These are phyloP conservation scores for Bombus pyrosoma DNA, from an alignment of 1,140 invertebrate species.

Conservation along the genomic window DNA sequence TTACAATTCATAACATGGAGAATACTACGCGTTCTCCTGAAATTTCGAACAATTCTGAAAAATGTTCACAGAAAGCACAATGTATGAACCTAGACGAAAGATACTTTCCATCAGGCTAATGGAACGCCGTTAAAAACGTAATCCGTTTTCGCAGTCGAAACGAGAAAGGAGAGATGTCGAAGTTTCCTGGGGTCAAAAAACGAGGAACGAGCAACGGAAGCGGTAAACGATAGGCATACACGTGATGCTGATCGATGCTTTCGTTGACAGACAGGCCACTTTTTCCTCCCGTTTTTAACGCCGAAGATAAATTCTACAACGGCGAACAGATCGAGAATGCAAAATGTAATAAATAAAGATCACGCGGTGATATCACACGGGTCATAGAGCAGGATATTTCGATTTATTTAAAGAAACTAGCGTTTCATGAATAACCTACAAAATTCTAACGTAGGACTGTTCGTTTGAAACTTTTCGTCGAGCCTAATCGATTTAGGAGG, in stretches of 20 bases:
- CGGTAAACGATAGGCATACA: constrained; percentile 27
- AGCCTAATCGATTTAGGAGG: background rate
- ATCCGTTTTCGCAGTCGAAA: constrained; percentile 20
- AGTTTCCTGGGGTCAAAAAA: background rate
- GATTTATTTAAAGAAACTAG: background rate
- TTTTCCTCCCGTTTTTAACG: background rate
- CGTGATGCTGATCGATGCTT: constrained; percentile 34
- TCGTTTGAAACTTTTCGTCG: background rate
- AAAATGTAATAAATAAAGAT: constrained; percentile 15
- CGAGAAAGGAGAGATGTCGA: constrained; percentile 8
- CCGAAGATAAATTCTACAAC: background rate
- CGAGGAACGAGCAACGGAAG: background rate
- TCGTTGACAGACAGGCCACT: background rate
- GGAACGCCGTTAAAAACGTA: constrained; percentile 20
- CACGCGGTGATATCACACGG: background rate
- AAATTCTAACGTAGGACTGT: background rate
- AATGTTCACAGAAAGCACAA: background rate
- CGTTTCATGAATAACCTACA: background rate
- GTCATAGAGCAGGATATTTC: background rate
- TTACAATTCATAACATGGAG: background rate
- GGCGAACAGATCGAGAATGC: background rate
- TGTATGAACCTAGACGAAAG: background rate
- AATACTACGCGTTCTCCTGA: too few species aligned
- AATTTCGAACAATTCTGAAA: background rate
- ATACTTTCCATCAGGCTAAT: constrained; percentile 15